A percentile compares a stretch with the other conserved stretches of the same genome.
Evolutionary conservation across 92 coral and sea anemone species (phyloP).

Genomic region (Muricea muricata): DNA sequence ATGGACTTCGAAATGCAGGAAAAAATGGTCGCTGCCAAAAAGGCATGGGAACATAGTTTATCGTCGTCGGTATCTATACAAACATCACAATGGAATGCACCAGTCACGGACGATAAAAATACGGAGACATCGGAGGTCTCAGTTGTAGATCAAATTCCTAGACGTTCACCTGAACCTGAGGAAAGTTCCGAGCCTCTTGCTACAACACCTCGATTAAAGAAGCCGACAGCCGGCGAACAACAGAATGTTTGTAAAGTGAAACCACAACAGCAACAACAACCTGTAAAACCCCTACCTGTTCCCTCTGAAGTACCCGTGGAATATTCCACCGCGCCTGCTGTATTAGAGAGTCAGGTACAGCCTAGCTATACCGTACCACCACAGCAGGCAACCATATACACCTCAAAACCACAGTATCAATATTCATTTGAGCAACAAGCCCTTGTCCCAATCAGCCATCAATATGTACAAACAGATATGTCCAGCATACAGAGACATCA

Average conservation of each 20-base stretch:
- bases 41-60: conserved; percentile 77
- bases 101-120: conserved; percentile 55
- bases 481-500: conserved; percentile 38
- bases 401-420: conserved; percentile 13
- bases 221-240: conserved; percentile 82
- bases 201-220: conserved; percentile 71
- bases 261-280: conserved; percentile 94
- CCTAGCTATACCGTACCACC: conserved; percentile 57
- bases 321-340: conserved; percentile 15
- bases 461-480: conserved; percentile 20
- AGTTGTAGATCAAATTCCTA: conserved; percentile 22
- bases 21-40: conserved; percentile 84
- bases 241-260: conserved; percentile 96
- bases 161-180: conserved; percentile 39
- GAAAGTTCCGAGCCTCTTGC: conserved; percentile 60
- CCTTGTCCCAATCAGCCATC: conserved; percentile 72
- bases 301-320: conserved; percentile 45
- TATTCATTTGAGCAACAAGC: conserved; percentile 67
- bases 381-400: conserved; percentile 6
- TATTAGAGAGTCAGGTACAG: conserved; percentile 4
- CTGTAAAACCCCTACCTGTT: conserved; percentile 79
- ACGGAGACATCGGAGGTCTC: conserved; percentile 22
- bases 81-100: conserved; percentile 17
- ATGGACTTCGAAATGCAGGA: conserved; percentile 75
- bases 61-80: conserved; percentile 45